Evolutionary conservation across 2,888 invertebrate species (phyloP), one percentile per base, ranked within the genome.

Genomic region (Margaritifera margaritifera): DNA sequence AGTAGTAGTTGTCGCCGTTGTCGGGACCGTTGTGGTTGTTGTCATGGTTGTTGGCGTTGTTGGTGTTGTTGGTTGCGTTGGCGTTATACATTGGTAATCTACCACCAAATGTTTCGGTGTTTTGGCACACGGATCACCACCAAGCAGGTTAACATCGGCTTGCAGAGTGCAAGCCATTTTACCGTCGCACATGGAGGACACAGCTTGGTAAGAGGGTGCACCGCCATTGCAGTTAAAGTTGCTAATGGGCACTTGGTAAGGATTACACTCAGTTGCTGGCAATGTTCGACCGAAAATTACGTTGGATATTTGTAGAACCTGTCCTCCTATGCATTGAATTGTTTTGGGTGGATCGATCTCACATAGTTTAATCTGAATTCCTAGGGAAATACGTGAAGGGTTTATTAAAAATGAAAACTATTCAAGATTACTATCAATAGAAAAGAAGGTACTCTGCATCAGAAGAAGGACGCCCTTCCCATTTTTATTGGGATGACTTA

Each of bases 111-210:
- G 79, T 64, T 81, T 81, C 0, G 73, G 64, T 15, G 71, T 64
- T 19, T 72, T 72, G 1, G 77, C 74, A 60, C 80, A 81, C 6
- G 80, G 80, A 62, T 81, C 74, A 18, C 71, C 72, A 20, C 73
- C 70, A 11, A 77, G 64, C 72, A 69, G 74, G 0, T 50, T 51
- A n/a, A 54, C 65, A 22, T 54, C 54, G 6, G 72, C 69, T 24
- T 62, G 31, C 27, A 77, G 55, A 22, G 72, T 66, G 53, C 77
- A 77, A 8, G 65, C 62, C n/a, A 70, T 66, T 59, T 77, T 74
- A 27, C 64, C 62, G 54, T 74, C 74, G 54, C 77, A 77, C 31
- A 66, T 72, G 18, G 22, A 25, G 42, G 69, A 70, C 11, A 77
- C 77, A 22, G 74, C 69, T 6, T 50, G 42, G 24, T 52, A 56